These are phyloP conservation scores for Metopolophium dirhodum DNA, from an alignment of 1,140 invertebrate genomes.

Conservation along the genomic window DNA sequence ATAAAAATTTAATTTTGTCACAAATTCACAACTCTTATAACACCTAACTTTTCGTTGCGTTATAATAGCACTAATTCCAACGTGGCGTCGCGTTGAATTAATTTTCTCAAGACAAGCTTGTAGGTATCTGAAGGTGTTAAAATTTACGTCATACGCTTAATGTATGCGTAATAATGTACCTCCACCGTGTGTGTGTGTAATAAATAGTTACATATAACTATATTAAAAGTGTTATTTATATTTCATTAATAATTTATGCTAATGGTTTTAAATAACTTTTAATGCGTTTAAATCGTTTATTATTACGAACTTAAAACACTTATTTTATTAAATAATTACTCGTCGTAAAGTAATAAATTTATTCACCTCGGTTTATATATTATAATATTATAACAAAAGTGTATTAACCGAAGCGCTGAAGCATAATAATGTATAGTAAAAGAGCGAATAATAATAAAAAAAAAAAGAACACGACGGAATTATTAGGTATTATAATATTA, in stretches of 20 bases:
- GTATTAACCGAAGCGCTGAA: not conserved
- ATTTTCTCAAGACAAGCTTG: not conserved
- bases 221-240: not conserved
- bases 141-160: not conserved
- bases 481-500: not conserved
- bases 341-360: not conserved
- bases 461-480: not conserved
- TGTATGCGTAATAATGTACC: not conserved
- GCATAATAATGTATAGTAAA: not conserved
- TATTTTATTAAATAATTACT: not conserved
- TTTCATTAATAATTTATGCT: constrained; percentile 24
- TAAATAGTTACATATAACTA: not conserved
- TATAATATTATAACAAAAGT: not conserved
- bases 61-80: not conserved
- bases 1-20: not conserved
- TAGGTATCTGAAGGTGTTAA: not conserved
- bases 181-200: not conserved
- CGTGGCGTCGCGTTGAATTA: not conserved
- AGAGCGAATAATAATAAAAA: not conserved
- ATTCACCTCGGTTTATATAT: not conserved
- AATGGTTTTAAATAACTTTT: constrained; percentile 34
- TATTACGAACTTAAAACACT: not conserved
- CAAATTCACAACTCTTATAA: not conserved
- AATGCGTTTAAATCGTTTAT: constrained; percentile 11
- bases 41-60: not conserved